A percentile compares a stretch with the other conserved stretches of the same genome.
Conservation (phyloP, 2,888 invertebrate species). For the Quadroppia sp. region DNA sequence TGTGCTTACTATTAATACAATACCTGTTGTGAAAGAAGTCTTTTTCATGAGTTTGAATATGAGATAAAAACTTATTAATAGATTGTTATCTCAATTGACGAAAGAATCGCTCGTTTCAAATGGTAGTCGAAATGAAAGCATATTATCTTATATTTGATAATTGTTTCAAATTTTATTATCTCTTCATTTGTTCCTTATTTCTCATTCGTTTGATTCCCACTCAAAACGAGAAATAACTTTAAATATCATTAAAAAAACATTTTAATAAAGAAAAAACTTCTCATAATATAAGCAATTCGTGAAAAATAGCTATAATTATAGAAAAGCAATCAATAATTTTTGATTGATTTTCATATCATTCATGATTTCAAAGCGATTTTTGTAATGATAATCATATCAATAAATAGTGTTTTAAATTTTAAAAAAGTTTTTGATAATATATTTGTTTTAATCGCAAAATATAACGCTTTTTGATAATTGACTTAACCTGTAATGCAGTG, state of each 20-base stretch:
- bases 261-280: too few relatives aligned
- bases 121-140: background rate
- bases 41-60: background rate
- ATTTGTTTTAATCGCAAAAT: too few relatives aligned
- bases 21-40: background rate
- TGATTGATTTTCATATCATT: too few relatives aligned
- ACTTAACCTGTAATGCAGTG: background rate
- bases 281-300: too few relatives aligned
- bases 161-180: background rate
- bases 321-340: too few relatives aligned
- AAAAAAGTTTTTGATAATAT: too few relatives aligned
- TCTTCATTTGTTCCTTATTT: background rate
- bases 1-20: background rate
- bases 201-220: background rate
- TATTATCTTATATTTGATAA: background rate
- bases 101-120: background rate
- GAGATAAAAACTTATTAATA: background rate
- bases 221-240: background rate
- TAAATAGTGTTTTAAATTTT: too few relatives aligned
- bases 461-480: background rate
- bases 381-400: too few relatives aligned
- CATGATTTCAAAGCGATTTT: too few relatives aligned
- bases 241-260: background rate
- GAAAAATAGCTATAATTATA: too few relatives aligned
- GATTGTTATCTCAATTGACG: background rate